phyloP scores from a whole-genome alignment of 2,888 invertebrate species.

The Arctia plantaginis region DNA sequence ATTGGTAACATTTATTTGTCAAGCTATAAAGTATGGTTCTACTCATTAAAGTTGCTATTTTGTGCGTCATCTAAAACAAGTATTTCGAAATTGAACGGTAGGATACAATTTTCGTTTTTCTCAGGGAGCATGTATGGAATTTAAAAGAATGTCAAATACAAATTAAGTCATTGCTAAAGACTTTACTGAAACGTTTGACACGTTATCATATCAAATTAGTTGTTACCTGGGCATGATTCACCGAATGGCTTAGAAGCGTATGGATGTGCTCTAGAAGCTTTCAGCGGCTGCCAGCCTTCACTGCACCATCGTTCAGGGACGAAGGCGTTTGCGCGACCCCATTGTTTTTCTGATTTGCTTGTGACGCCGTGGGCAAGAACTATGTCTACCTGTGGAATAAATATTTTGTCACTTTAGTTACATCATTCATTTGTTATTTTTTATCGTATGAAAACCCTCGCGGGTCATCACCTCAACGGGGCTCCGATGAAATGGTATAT shows the following conservation, averaged over 20 bases:
- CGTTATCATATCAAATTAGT: neutral
- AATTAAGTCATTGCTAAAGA: neutral
- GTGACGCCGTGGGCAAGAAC: constrained; percentile 78
- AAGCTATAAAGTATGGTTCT: no score
- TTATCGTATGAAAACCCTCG: neutral
- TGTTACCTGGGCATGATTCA: constrained; percentile 70
- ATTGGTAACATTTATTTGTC: no score
- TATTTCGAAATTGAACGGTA: no score
- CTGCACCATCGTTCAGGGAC: constrained; percentile 79
- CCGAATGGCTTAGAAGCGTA: constrained; percentile 75
- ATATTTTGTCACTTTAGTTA: constrained; percentile 1
- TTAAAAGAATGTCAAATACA: neutral
- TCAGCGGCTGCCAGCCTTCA: constrained; percentile 72
- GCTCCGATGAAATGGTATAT: no score
- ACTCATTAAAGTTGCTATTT: no score
- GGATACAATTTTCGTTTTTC: no score
- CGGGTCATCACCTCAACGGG: no score
- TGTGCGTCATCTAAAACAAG: no score
- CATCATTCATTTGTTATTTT: neutral
- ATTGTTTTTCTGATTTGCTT: constrained; percentile 75
- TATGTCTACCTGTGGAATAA: constrained; percentile 73
- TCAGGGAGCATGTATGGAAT: neutral
- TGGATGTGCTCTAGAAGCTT: constrained; percentile 72
- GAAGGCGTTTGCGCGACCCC: constrained; percentile 76
- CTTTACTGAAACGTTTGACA: neutral